Conservation (phyloP, 2,888 invertebrate genomes). For the Heliconius ismenius region DNA sequence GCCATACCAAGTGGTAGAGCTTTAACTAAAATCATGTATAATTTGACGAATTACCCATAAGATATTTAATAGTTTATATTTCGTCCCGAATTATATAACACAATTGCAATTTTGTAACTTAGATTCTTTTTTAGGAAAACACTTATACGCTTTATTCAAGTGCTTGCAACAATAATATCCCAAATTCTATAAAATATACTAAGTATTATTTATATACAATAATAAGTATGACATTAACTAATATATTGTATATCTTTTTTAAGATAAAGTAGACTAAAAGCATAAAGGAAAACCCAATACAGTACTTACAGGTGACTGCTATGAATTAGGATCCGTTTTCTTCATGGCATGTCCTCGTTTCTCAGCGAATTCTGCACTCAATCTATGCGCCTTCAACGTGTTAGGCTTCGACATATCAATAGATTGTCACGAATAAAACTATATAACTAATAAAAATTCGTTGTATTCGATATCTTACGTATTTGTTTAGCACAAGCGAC, state of each 20-base stretch:
- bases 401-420: conserved; percentile 76
- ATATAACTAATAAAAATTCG: conserved; percentile 52
- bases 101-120: neutral
- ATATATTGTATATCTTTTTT: neutral
- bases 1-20: neutral
- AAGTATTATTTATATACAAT: too few species aligned
- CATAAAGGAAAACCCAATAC: conserved; percentile 32
- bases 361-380: conserved; percentile 78
- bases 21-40: neutral
- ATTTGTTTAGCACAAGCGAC: conserved; percentile 59
- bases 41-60: neutral
- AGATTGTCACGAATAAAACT: conserved; percentile 48
- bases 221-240: neutral
- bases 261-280: neutral
- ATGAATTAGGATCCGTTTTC: conserved; percentile 74
- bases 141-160: neutral
- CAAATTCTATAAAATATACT: neutral
- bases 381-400: conserved; percentile 76
- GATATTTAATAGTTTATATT: neutral
- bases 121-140: neutral
- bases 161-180: neutral
- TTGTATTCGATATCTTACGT: conserved; percentile 47
- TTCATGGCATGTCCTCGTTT: conserved; percentile 70
- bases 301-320: conserved; percentile 78
- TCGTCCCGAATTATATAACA: conserved; percentile 3